These are phyloP conservation scores for Chrysodeixis includens DNA, from an alignment of 2,888 invertebrate genomes.

Conservation along the genomic window DNA sequence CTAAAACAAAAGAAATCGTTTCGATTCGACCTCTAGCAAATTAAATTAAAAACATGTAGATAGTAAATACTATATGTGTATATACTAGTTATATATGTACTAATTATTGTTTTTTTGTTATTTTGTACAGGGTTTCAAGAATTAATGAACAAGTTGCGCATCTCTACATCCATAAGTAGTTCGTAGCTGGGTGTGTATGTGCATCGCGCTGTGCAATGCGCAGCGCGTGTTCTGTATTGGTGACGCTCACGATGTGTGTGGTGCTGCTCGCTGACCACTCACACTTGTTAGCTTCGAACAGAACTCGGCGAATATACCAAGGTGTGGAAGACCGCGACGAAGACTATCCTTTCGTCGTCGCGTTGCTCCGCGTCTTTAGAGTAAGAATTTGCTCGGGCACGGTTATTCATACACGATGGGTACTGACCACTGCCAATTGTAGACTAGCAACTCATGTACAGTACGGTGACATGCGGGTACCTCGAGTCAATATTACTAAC, in stretches of 20 bases:
- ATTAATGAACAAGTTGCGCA: background rate
- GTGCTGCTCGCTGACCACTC: background rate
- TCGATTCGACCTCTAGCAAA: too few species aligned
- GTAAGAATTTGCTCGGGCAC: constrained; percentile 23
- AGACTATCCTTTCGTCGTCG: constrained; percentile 19
- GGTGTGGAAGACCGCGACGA: background rate
- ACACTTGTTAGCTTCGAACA: background rate
- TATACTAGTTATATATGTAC: too few species aligned
- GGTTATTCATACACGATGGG: constrained; percentile 33
- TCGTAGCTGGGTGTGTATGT: background rate
- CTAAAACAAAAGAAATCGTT: too few species aligned
- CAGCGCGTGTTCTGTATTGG: background rate
- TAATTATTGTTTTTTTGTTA: background rate
- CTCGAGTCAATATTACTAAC: background rate
- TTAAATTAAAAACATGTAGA: too few species aligned
- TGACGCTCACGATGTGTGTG: background rate
- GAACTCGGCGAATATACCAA: too few species aligned
- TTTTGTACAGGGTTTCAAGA: background rate
- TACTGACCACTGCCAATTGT: constrained; percentile 26
- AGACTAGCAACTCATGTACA: constrained; percentile 11
- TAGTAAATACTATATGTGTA: too few species aligned
- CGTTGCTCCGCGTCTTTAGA: background rate
- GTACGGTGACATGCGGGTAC: constrained; percentile 15
- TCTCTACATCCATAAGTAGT: background rate
- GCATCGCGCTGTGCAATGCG: background rate